Conservation (phyloP, 2,888 invertebrate genomes). For the Agapetus fuscipes region DNA sequence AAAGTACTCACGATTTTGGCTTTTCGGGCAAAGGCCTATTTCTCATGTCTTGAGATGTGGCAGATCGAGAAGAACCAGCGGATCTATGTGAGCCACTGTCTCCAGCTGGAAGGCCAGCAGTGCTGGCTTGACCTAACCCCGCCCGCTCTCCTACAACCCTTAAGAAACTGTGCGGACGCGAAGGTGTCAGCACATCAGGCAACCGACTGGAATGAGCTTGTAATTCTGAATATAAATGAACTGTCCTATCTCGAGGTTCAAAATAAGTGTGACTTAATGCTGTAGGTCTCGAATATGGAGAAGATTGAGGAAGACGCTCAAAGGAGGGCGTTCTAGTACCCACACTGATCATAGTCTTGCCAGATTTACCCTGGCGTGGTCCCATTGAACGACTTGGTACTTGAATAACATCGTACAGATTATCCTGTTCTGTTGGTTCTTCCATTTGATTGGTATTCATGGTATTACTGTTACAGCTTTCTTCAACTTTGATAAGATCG, state of each 20-base stretch:
- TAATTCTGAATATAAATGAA: conserved; percentile 55
- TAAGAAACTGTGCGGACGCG: conserved; percentile 49
- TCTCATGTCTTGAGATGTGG: conserved; percentile 44
- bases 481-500: conserved; percentile 62
- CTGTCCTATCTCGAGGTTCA: conserved; percentile 43
- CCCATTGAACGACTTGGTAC: conserved; percentile 31
- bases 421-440: conserved; percentile 36
- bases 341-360: conserved; percentile 41
- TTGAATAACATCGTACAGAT: conserved; percentile 54
- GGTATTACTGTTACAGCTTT: conserved; percentile 49
- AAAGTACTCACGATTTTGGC: no score
- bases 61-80: conserved; percentile 33
- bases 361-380: conserved; percentile 31
- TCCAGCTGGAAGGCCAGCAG: conserved; percentile 29
- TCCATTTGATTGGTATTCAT: conserved; percentile 26
- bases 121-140: not conserved
- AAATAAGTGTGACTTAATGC: conserved; percentile 42
- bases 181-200: conserved; percentile 38
- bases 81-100: conserved; percentile 24
- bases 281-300: conserved; percentile 38
- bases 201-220: conserved; percentile 31
- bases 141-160: conserved; percentile 45
- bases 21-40: conserved; percentile 61
- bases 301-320: conserved; percentile 44
- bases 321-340: conserved; percentile 51